Conservation (phyloP, 1,140 invertebrate species). For the Pentalonia nigronervosa region DNA sequence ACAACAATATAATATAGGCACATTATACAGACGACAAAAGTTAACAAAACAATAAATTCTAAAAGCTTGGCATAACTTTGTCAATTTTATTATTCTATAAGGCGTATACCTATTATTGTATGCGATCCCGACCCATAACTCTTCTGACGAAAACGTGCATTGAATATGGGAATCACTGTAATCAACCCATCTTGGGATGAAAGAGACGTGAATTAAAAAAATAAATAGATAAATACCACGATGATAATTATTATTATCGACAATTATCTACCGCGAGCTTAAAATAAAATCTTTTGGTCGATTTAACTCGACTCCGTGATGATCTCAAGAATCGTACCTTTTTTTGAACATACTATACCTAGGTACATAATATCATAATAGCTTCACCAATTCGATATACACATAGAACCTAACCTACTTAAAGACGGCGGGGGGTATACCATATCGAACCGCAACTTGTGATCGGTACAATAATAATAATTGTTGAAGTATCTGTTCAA, state of each 20-base stretch:
- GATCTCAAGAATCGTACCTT: neutral
- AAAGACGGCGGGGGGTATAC: too few relatives aligned
- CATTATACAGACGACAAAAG: neutral
- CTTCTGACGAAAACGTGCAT: neutral
- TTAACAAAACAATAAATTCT: conserved; percentile 2
- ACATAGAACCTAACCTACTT: neutral
- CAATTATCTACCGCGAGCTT: neutral
- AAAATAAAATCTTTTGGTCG: neutral
- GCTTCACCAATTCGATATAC: neutral
- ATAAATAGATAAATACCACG: neutral
- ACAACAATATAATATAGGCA: neutral
- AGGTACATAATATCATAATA: neutral
- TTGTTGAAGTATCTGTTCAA: neutral
- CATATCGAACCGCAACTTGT: neutral
- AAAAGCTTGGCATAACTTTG: neutral
- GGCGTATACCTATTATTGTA: neutral
- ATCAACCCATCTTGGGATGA: neutral
- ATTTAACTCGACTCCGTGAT: neutral
- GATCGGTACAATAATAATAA: neutral
- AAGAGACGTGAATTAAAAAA: neutral
- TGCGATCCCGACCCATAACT: neutral
- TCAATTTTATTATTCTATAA: neutral
- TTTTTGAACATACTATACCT: neutral
- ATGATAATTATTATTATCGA: neutral
- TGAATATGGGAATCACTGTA: neutral